Evolutionary conservation across 1,140 invertebrate species (phyloP).

Genomic region (Eulimnadia texana): DNA sequence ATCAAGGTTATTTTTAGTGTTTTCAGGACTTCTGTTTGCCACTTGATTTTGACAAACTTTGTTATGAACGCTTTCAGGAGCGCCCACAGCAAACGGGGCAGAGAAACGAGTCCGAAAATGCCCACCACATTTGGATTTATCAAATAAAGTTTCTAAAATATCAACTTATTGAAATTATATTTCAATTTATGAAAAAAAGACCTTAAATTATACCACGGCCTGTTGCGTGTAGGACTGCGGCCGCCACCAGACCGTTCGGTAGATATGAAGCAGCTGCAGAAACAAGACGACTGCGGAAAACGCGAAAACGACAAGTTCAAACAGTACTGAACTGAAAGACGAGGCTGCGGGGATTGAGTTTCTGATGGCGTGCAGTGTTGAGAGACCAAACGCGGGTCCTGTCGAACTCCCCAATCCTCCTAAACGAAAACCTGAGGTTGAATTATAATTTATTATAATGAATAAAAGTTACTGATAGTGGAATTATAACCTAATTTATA

Average conservation of each 20-base stretch:
- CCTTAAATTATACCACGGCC: conserved; percentile 49
- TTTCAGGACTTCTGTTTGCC: not conserved
- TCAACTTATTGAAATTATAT: not conserved
- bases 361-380: too few relatives aligned
- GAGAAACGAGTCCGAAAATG: not conserved
- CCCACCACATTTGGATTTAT: not conserved
- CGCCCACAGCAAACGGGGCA: not conserved
- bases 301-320: not conserved
- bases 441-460: too few relatives aligned
- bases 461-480: too few relatives aligned
- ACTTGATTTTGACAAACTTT: not conserved
- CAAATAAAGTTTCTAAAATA: not conserved
- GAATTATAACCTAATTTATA: too few relatives aligned
- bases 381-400: too few relatives aligned
- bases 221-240: conserved; percentile 80
- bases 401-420: too few relatives aligned
- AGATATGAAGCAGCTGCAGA: conserved; percentile 85
- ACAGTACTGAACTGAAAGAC: too few relatives aligned
- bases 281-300: conserved; percentile 17
- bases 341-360: too few relatives aligned
- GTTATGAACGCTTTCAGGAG: not conserved
- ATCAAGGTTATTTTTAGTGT: not conserved
- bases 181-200: not conserved
- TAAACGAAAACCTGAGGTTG: too few relatives aligned
- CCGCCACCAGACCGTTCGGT: conserved; percentile 91